Base-by-base conservation (phyloP, 1,140 invertebrate species). In the Drosophila elegans region DNA sequence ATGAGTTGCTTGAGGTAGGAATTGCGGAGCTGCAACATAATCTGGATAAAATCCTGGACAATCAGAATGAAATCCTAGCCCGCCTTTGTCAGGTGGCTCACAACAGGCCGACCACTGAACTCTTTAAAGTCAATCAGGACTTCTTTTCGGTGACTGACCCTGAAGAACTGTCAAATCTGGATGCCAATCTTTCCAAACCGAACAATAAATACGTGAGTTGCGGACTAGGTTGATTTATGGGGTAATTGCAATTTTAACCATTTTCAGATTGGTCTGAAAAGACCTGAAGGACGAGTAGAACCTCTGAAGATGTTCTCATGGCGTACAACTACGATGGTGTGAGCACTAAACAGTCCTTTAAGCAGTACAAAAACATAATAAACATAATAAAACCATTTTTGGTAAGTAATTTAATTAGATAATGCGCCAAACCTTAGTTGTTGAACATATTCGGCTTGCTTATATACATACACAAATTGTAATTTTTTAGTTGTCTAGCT, bases 301-400 rank as follows among this genome's bases (percentile, higher is more conserved):
- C 73, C 71, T 0, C 34, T 75, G 0, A 74, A 66, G 1, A 66
- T 11, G 29, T 75, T 4, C 13, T 74, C 6, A 49, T 41, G 21
- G 27, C 13, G 0, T 74, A 56, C 13, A 75, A 74, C 46, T 75
- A 52, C 13, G 46, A 56, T n/a, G 72, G 73, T 7, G 48, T 57
- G 2, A 12, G 41, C 25, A 44, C 51, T 10, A 75, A 75, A 11
- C 34, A 41, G 29, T 42, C 73, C 4, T 75, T 75, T 16, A 75
- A 57, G 2, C 51, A 75, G 16, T 75, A 52, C 12, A 75, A 53
- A 56, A 52, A 75, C 9, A 66, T 75, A 13, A n/a, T n/a, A n/a
- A n/a, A n/a, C n/a, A n/a, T n/a, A 75, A 75, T 11, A 57, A 29
- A 45, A 75, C 72, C 0, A 41, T 75, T 32, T 54, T 67, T 13